Base-by-base conservation (phyloP, 2,797 vertebrate species). In the Galagoides demidoff region DNA sequence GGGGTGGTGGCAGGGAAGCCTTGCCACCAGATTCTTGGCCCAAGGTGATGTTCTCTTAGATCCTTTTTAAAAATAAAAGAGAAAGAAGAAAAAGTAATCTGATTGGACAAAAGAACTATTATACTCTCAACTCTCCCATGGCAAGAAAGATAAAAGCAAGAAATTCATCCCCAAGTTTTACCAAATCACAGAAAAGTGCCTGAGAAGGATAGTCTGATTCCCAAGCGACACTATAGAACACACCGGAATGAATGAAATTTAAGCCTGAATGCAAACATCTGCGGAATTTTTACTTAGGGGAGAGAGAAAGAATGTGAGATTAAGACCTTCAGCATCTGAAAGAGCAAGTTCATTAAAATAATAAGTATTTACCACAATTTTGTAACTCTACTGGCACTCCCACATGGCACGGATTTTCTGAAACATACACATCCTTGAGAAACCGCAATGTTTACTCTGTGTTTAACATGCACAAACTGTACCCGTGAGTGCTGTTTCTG, bases 181-280 rank as follows among this genome's bases (percentile, higher is more conserved):
- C 74, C 86, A 97, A 94, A 95, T 96, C 79, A 85, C 76, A 95
- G 76, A 84, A 96, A 94, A 92, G 76, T 78, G 61, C 85, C 37
- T 83, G 77, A 96, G 85, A 90, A 92, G 83, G 77, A 78, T 45
- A 45, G 49, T 59, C 82, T 92, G 61, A 93, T 96, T 96, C 90
- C 90, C 74, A 79, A 95, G 64, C 0, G 0, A 61, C 37, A 59
- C 89, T 93, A 92, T 34, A 68, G 86, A 97, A 94, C 88, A 89
- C 92, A 92, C 81, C 66, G 92, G 85, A 96, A 92, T 96, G 92
- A 95, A 95, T 94, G 96, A 95, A 96, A 97, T 81, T 76, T 96
- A 96, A 97, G 85, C 96, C 95, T 89, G 92, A 96, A 91, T 64
- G 83, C 97, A 97, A 97, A 97, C 96, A 95, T 92, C 95, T 95